Evolutionary conservation across 1,140 invertebrate genomes (phyloP), one percentile per base, ranked within the genome.

Genomic region (Ostrea denselamellosa): DNA sequence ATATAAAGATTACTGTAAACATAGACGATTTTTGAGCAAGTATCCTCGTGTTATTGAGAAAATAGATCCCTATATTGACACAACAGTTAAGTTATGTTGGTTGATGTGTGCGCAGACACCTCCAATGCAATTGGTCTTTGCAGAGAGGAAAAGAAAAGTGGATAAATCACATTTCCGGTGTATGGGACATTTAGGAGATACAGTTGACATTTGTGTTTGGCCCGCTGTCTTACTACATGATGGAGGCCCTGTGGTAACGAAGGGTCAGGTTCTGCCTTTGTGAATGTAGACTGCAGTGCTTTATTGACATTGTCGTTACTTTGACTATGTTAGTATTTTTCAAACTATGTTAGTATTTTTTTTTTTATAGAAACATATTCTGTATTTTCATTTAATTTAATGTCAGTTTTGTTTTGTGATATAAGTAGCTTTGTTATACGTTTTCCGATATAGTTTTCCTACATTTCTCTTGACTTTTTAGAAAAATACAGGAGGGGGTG

Each of bases 81-180:
- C 10, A 10, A 25, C 82, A 22, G 82, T 83, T 52, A 44, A 83
- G 28, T 19, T 83, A 12, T 53, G 44, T 52, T 83, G 52, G 44
- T n/a, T 83, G 82, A 83, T 83, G 82, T 83, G 82, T 34, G 82
- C 52, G 2, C 82, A 83, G 82, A 54, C 44, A 8, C 82, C 82
- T 8, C 82, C 82, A 0, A 83, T 83, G 82, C 44, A 83, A 22
- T 19, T 83, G 17, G 34, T 83, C 19, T 53, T 83, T 83, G 82
- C 44, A 83, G 8, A n/a, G n/a, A 52, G 7, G 17, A 54, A 25
- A 10, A n/a, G 19, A 19, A 54, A 17, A 51, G 82, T 83, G 19
- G n/a, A 52, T 53, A 83, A 83, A 83, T 19, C 17, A 4, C 10
- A 22, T 19, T 83, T 83, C n/a, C 17, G 52, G 52, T 83, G 44